Evolutionary conservation across 2,797 vertebrate species (phyloP), one percentile per base, ranked within the genome.

Genomic region (Columba guinea): DNA sequence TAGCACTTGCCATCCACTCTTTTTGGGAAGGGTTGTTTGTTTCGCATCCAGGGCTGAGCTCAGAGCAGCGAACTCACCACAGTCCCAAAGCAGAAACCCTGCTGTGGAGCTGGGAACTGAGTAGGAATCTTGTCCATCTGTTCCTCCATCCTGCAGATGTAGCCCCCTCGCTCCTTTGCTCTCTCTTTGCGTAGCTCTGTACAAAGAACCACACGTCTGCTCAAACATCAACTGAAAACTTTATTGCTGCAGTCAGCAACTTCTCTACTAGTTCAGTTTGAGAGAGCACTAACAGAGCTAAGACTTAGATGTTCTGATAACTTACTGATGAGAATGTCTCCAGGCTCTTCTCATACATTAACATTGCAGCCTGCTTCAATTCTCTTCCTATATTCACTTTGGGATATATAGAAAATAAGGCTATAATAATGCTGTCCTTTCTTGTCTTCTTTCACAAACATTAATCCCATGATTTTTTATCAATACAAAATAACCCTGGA

Each of bases 391-490:
- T 87, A 73, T 92, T 95, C 71, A 35, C 92, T 89, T 95, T 58
- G 79, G 90, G 70, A 86, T 91, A 91, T 85, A 82, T 35, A 94
- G 93, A 96, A 96, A 96, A 95, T 91, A 91, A 94, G 75, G 88
- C 93, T 95, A 28, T 94, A 94, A 96, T 95, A 93, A 94, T 84
- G 84, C 75, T 92, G 81, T 92, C 96, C 80, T 96, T 94, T 96
- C 96, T 94, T 94, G 91, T 96, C 95, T 77, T 93, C 95, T 96
- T 95, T 97, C 95, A 91, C 73, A 94, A 97, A 97, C 94, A 95
- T 96, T 89, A 97, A 97, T 97, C 94, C 90, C 52, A 0, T 95
- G 96, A 97, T 97, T 97, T 97, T 96, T 96, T 96, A 96, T 97
- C 93, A 79, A 84, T 84, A 63, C 59, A 62, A 96, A 97, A 97